Base-by-base conservation (phyloP, 1,140 invertebrate species). In the Eubasilissa regina region DNA sequence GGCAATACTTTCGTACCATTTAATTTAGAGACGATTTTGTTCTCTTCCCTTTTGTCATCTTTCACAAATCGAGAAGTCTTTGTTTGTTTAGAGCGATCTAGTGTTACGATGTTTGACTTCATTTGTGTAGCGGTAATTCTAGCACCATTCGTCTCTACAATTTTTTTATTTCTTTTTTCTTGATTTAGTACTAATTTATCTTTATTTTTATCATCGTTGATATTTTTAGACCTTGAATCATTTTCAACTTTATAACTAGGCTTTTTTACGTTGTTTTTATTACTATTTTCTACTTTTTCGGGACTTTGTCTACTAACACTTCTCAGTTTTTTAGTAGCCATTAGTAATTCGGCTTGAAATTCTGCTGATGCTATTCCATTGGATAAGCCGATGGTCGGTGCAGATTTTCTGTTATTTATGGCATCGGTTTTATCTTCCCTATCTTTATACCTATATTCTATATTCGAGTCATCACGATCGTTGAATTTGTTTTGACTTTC, bases 331-430 rank as follows among this genome's bases (percentile, higher is more conserved):
- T 89, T 89, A 58, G 92, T 93, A 21, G 91, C 92, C 84, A 92
- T 92, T 85, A 92, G 90, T 43, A 94, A 85, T 86, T 94, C 93
- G 25, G 90, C 89, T 86, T 93, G 91, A 86, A 94, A 93, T 86
- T 94, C 92, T 62, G 92, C 91, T 81, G 91, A 91, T 85, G 91
- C 91, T 85, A 92, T 88, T 85, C 91, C 92, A 83, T 90, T 88
- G 81, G 90, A 90, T 21, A 87, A 79, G 82, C 90, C 87, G 86
- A 90, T 87, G 81, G 89, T 86, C 83, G 89, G 89, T 87, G 89
- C 89, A 86, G 86, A 90, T 88, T 87, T 88, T 85, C 87, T 87
- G 60, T 84, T 82, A 56, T 83, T 82, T 55, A 58, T 80, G 25
- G 64, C 62, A 70, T 80, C 78, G 4, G 45, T 53, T 75, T 84